phyloP scores from a whole-genome alignment of 2,797 vertebrate genomes.

The Erpetoichthys calabaricus region DNA sequence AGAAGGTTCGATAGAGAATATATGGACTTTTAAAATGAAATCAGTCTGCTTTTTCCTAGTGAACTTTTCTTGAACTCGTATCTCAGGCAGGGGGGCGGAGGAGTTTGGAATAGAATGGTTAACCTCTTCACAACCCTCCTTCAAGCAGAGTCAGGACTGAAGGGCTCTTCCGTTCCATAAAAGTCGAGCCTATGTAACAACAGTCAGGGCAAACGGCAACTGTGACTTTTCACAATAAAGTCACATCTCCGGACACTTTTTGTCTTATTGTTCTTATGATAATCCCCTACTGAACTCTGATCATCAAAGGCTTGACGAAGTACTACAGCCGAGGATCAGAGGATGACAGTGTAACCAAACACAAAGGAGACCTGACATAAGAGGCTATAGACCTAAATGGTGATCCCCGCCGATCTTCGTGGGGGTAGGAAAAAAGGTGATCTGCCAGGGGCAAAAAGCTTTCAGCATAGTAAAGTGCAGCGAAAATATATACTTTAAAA shows the following conservation, averaged over 20 bases:
- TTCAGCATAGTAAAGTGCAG: neutral
- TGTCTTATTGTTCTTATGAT: constrained; percentile 9
- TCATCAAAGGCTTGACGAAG: constrained; percentile 11
- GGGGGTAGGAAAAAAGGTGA: neutral
- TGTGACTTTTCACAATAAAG: constrained; percentile 9
- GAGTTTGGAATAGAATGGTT: constrained; percentile 1
- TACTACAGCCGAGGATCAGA: constrained; percentile 12
- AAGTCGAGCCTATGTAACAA: constrained; percentile 13
- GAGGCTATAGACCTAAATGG: constrained; percentile 6
- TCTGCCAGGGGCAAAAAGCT: neutral
- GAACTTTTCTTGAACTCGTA: constrained; percentile 11
- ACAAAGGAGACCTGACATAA: constrained; percentile 8
- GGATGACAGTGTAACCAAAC: constrained; percentile 12
- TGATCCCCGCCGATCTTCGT: constrained; percentile 7
- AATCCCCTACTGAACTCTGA: constrained; percentile 5
- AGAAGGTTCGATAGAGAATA: no score
- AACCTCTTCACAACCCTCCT: constrained; percentile 6
- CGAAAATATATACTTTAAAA: no score
- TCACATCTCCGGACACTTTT: constrained; percentile 13
- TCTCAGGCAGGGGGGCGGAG: constrained; percentile 6
- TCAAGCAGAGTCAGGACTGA: constrained; percentile 12
- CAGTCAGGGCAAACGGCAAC: constrained; percentile 12
- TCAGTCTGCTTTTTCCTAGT: constrained; percentile 2
- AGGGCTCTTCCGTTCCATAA: constrained; percentile 13
- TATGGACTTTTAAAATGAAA: neutral